Percentiles rank a stretch among this genome's conserved stretches.
Conservation (phyloP, 2,113 vertebrate genomes). For the Pleuronectes platessa region DNA sequence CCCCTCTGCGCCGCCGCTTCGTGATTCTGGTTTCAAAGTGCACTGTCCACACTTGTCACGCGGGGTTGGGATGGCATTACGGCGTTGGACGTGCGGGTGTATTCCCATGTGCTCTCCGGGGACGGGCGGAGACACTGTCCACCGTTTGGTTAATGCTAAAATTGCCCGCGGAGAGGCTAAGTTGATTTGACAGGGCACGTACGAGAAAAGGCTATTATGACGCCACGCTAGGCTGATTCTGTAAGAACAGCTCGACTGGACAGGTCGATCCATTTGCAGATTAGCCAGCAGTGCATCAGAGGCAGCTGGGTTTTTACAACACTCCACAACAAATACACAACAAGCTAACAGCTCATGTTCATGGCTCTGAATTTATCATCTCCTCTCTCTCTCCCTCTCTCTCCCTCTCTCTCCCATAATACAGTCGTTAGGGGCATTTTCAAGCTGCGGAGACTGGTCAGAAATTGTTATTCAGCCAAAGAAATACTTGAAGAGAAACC, state of each 20-base stretch:
- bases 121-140: constrained; percentile 41
- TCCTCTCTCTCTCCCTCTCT: constrained; percentile 9
- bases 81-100: constrained; percentile 11
- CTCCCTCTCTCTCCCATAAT: not conserved
- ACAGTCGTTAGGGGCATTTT: constrained; percentile 10
- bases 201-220: constrained; percentile 80
- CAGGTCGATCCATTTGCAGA: constrained; percentile 72
- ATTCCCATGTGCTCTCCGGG: constrained; percentile 45
- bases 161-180: constrained; percentile 68
- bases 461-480: constrained; percentile 5
- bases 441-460: not conserved
- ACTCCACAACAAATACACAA: constrained; percentile 41
- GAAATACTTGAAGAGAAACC: not conserved
- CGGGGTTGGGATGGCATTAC: constrained; percentile 19
- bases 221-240: constrained; percentile 59
- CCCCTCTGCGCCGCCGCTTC: constrained; percentile 39
- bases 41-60: constrained; percentile 18
- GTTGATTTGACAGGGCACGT: constrained; percentile 78
- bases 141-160: constrained; percentile 66
- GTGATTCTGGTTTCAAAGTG: constrained; percentile 46
- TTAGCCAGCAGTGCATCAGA: constrained; percentile 55
- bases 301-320: constrained; percentile 45
- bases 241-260: constrained; percentile 59
- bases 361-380: constrained; percentile 17
- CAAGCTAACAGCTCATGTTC: constrained; percentile 44